Evolutionary conservation across 64 coral and sea anemone genomes (phyloP).

Genomic region (Orbicella faveolata): DNA sequence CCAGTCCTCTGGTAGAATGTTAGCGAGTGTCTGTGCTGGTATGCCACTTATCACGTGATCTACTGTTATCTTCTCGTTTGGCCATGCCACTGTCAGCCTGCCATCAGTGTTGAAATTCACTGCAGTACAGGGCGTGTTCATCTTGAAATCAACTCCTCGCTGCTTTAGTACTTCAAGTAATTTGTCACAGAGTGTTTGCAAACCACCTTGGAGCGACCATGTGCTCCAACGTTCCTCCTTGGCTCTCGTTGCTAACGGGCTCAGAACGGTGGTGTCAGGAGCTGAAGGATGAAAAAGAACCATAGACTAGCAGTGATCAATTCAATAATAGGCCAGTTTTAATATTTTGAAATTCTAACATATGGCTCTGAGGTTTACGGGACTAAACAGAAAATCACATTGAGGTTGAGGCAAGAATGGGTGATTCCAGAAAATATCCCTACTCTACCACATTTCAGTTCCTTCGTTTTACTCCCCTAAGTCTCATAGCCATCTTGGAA

Average conservation of each 20-base stretch:
- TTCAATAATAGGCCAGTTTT: background rate
- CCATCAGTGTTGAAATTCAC: constrained; percentile 50
- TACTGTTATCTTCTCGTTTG: constrained; percentile 20
- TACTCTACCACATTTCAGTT: no score
- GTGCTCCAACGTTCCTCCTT: constrained; percentile 82
- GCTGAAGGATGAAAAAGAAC: background rate
- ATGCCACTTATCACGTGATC: constrained; percentile 89
- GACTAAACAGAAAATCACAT: no score
- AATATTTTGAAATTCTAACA: background rate
- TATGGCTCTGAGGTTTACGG: background rate
- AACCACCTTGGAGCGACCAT: constrained; percentile 86
- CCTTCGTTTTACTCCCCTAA: no score
- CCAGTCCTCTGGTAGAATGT: constrained; percentile 47
- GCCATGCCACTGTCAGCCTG: background rate
- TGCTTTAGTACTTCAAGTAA: constrained; percentile 52
- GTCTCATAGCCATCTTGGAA: no score
- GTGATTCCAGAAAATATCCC: no score
- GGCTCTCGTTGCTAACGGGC: constrained; percentile 67
- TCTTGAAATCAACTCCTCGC: constrained; percentile 70
- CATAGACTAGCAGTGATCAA: background rate
- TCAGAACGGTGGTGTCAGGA: constrained; percentile 41
- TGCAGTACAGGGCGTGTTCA: constrained; percentile 49
- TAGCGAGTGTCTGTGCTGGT: constrained; percentile 50
- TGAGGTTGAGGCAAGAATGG: no score
- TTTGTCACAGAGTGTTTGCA: constrained; percentile 74